Conservation (phyloP, 1,140 invertebrate species). For the Plutomurus gul region DNA sequence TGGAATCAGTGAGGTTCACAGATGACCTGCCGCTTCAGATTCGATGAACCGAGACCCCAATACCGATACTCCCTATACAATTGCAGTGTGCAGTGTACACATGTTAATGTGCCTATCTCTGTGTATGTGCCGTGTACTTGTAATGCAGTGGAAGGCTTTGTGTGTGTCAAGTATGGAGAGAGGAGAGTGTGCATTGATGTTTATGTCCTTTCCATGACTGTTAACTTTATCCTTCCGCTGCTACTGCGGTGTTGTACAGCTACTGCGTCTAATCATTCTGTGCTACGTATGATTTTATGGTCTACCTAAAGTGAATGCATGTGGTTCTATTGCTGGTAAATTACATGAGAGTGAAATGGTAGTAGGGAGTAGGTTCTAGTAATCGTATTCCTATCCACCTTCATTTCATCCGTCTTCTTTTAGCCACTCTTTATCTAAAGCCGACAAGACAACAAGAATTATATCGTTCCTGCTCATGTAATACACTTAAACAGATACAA, state of each 20-base stretch:
- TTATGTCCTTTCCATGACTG: no score
- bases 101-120: no score
- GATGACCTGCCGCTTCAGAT: slow-evolving; percentile 23
- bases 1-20: slow-evolving; percentile 16
- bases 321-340: no score
- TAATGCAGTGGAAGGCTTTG: no score
- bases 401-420: slow-evolving; percentile 6
- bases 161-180: no score
- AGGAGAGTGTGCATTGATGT: no score
- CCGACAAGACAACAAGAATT: not conserved
- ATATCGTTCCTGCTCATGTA: not conserved
- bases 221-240: not conserved
- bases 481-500: no score
- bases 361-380: not conserved
- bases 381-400: not conserved
- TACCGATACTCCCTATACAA: not conserved
- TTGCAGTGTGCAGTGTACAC: no score
- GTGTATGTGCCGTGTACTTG: not conserved
- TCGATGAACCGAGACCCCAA: slow-evolving; percentile 2
- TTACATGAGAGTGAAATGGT: not conserved
- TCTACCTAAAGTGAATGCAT: no score
- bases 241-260: not conserved
- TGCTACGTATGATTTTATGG: slow-evolving; percentile 4
- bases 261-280: no score
- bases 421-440: not conserved